Base-by-base conservation (phyloP, 2,888 invertebrate species). In the Leucoptera coffeella region DNA sequence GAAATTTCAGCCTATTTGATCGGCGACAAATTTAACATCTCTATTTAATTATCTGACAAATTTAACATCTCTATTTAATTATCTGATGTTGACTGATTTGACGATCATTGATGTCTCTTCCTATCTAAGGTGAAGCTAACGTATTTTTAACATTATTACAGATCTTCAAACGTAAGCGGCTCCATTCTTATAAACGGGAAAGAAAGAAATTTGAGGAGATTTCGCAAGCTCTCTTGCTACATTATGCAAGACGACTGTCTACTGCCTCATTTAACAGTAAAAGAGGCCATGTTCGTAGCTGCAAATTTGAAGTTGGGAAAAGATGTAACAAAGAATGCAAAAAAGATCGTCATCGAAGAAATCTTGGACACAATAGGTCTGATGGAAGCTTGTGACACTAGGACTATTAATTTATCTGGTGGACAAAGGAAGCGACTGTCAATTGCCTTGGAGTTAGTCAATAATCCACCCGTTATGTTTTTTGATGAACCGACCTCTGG, bases 381-480 rank as follows among this genome's bases (percentile, higher is more conserved):
- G 15, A 78, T 74, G 29, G 90, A 91, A 33, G 83, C 88, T 30
- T 74, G 77, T 27, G 79, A 88, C 40, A 92, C 91, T 0, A 74
- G 83, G 40, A 84, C 90, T 9, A 77, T 78, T 26, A 84, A 82
- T 46, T 74, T 94, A 22, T 92, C 92, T 5, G 93, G 93, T 12
- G 93, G 93, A 0, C 93, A 94, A 62, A 76, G 89, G 35, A 94
- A 94, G 54, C 75, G 93, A 30, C 69, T 93, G 33, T 91, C 92
- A 4, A 92, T 94, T 45, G 93, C 92, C 28, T 64, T 91, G 48
- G 93, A 94, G 61, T 74, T 94, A 51, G 92, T 94, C 26, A 93
- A 93, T 60, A 93, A 94, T 67, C 94, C 95, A 13, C 94, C 94
- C 35, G 89, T 95, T 32, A 94, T 95, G 92, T 95, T 94, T 60